Base-by-base conservation (phyloP, 2,888 invertebrate genomes). In the Selenia dentaria region DNA sequence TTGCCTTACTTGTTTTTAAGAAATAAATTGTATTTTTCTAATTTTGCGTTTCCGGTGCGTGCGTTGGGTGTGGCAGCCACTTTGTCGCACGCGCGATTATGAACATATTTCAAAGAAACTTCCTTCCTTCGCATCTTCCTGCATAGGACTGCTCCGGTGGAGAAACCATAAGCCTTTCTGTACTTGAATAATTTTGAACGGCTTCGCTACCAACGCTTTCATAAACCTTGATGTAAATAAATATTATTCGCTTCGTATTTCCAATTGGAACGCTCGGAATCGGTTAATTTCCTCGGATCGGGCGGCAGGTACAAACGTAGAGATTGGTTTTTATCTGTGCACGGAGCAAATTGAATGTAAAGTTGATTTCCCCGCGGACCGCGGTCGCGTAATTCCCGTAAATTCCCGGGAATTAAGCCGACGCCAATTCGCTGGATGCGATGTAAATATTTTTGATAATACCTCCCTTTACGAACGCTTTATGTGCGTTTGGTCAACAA, bases 301-400 rank as follows among this genome's bases (percentile, higher is more conserved):
- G 53, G 10, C 33, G 61, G 57, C 72, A 77, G 75, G 76, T 79
- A 77, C 73, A 74, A 75, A 70, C 73, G 73, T 74, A 70, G 79
- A 83, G 88, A 88, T 87, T 88, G 85, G 71, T 86, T 86, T 85
- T 87, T 83, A 83, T 83, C 83, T 79, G 85, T 79, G 83, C 83
- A 76, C 64, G 67, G 37, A 69, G 58, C 70, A 87, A 89, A 88
- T 88, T 88, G 87, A 83, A 88, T 89, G 85, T 83, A 85, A 89
- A 89, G 88, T 85, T 81, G 89, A 89, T 89, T 89, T 89, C 88
- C 88, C 89, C 70, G 62, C 79, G 87, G 87, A 74, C 77, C 65
- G 58, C 57, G 59, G 64, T 76, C 77, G 78, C 81, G 76, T 84
- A 83, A 84, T 84, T 81, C 82, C 80, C 82, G 69, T 82, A 34